A percentile compares a stretch with the other conserved stretches of the same genome.
Evolutionary conservation across 2,113 vertebrate species (phyloP).

Genomic region (Numida meleagris): DNA sequence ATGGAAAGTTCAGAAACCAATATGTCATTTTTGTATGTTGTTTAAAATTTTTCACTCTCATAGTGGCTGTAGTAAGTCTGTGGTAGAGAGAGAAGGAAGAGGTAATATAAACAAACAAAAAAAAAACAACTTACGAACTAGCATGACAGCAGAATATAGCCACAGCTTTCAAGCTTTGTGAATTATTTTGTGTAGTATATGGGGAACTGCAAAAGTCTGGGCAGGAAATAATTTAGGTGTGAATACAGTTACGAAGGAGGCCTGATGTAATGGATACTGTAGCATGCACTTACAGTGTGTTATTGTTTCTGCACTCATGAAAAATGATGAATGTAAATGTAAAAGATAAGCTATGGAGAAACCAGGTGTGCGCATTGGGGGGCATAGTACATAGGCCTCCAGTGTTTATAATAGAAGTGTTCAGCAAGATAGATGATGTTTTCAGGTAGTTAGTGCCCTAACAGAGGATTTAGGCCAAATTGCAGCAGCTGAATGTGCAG

Average conservation of each 20-base stretch:
- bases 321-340: not conserved
- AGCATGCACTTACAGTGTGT: fast-evolving
- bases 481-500: not conserved
- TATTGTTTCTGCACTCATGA: not conserved
- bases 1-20: not conserved
- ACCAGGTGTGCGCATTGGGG: not conserved
- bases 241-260: not conserved
- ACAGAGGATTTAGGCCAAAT: not conserved
- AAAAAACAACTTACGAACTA: not conserved
- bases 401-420: not conserved
- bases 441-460: not conserved
- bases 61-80: not conserved
- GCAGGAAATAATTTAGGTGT: not conserved
- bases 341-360: not conserved
- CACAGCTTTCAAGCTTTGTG: not conserved
- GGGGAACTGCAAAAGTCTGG: not conserved
- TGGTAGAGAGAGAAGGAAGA: not conserved
- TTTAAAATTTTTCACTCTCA: not conserved
- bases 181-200: not conserved
- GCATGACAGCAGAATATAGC: not conserved
- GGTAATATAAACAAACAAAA: not conserved
- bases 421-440: not conserved
- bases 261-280: not conserved
- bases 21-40: not conserved
- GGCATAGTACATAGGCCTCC: not conserved